These are phyloP conservation scores for Carabus problematicus DNA, from an alignment of 2,888 invertebrate species.

Conservation along the genomic window DNA sequence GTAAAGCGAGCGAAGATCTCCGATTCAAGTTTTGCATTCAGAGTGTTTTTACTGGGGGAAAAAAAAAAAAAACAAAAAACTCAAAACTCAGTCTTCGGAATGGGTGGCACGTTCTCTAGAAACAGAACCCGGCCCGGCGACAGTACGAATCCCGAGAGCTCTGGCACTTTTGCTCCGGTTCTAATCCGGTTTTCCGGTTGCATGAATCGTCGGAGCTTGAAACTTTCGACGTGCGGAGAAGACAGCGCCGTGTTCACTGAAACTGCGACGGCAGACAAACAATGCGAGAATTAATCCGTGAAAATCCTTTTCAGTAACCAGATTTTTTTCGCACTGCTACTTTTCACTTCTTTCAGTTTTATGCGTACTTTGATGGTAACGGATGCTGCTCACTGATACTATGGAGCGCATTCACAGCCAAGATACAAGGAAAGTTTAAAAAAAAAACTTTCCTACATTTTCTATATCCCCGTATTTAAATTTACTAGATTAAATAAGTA, in stretches of 20 bases:
- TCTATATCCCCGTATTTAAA: too few species aligned
- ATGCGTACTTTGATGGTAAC: conserved; percentile 4
- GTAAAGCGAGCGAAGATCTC: too few species aligned
- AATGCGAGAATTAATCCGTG: conserved; percentile 43
- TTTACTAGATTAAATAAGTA: too few species aligned
- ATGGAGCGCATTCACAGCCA: too few species aligned
- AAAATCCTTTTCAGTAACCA: conserved; percentile 40
- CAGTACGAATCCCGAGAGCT: conserved; percentile 11
- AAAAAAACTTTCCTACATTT: too few species aligned
- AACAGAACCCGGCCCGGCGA: too few species aligned
- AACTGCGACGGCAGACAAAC: conserved; percentile 27
- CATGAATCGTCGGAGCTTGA: conserved; percentile 18
- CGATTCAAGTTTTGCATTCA: too few species aligned
- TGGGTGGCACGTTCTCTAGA: too few species aligned
- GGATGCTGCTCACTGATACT: conserved; percentile 9
- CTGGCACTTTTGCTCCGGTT: conserved; percentile 45
- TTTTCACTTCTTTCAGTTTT: background rate
- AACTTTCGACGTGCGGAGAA: conserved; percentile 9
- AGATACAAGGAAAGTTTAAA: too few species aligned
- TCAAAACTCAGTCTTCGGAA: too few species aligned
- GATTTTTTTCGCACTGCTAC: conserved; percentile 25
- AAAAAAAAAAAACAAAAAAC: too few species aligned
- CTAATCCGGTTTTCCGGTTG: conserved; percentile 48
- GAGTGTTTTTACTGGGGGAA: too few species aligned
- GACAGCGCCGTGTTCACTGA: background rate